Evolutionary conservation across 2,888 invertebrate species (phyloP).

Genomic region (Ctena decussata): DNA sequence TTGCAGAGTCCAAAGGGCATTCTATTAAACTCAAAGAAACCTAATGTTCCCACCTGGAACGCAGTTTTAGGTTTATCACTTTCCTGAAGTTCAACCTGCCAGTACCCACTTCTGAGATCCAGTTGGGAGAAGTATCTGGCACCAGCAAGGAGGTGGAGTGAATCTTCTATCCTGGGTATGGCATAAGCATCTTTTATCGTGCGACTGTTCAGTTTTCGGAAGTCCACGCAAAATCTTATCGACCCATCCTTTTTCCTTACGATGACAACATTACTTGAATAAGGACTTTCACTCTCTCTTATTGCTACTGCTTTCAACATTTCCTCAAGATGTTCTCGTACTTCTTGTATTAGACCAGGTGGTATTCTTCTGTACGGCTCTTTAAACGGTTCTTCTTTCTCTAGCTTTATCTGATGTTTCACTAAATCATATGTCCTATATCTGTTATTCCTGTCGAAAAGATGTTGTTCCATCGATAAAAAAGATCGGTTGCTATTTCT

Average conservation of each 20-base stretch:
- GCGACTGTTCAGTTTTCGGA: conserved; percentile 20
- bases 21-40: conserved; percentile 45
- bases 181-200: conserved; percentile 33
- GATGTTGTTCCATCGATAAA: conserved; percentile 13
- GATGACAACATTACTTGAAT: conserved; percentile 20
- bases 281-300: conserved; percentile 19
- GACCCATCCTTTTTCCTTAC: conserved; percentile 31
- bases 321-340: conserved; percentile 19
- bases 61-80: conserved; percentile 53
- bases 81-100: conserved; percentile 30
- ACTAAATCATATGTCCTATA: conserved; percentile 8
- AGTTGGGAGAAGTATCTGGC: conserved; percentile 23
- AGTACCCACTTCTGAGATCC: conserved; percentile 21
- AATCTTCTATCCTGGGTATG: conserved; percentile 20
- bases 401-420: conserved; percentile 22
- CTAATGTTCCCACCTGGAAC: conserved; percentile 52
- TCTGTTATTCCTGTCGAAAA: conserved; percentile 11
- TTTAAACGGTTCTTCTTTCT: conserved; percentile 31
- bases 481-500: not conserved
- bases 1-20: conserved; percentile 55
- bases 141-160: conserved; percentile 21
- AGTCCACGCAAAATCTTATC: conserved; percentile 24
- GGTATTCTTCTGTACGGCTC: conserved; percentile 12
- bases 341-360: conserved; percentile 22
- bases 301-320: conserved; percentile 31